A percentile compares a stretch with the other conserved stretches of the same genome.
phyloP scores from a whole-genome alignment of 2,113 vertebrate genomes.

The Silurus meridionalis region DNA sequence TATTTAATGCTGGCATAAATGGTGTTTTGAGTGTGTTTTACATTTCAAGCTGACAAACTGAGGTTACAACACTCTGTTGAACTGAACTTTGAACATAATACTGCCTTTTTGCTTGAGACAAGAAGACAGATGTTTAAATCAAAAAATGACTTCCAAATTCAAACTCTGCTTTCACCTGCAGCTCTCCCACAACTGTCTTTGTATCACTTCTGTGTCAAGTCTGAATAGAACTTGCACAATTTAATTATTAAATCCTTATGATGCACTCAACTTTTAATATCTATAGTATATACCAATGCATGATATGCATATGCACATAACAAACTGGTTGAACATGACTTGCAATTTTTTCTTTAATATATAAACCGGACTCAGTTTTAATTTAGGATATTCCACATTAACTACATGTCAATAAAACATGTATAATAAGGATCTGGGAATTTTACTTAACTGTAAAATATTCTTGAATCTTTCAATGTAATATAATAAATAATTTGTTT shows the following conservation, averaged over 20 bases:
- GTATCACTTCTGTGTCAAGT: neutral
- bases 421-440: neutral
- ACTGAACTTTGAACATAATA: neutral
- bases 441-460: neutral
- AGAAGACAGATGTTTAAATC: too few relatives aligned
- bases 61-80: neutral
- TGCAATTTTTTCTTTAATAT: neutral
- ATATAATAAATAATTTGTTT: neutral
- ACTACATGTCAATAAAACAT: neutral
- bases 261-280: neutral
- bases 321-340: neutral
- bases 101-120: neutral
- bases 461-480: neutral
- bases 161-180: neutral
- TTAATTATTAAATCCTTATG: neutral
- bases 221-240: neutral
- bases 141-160: neutral
- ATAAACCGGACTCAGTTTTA: neutral
- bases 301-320: too few relatives aligned
- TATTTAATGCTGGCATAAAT: too few relatives aligned
- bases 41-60: neutral
- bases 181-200: neutral
- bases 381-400: neutral
- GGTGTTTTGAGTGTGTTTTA: too few relatives aligned
- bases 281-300: neutral